Conservation (phyloP, 1,140 invertebrate species). For the Dendroctonus ponderosae region DNA sequence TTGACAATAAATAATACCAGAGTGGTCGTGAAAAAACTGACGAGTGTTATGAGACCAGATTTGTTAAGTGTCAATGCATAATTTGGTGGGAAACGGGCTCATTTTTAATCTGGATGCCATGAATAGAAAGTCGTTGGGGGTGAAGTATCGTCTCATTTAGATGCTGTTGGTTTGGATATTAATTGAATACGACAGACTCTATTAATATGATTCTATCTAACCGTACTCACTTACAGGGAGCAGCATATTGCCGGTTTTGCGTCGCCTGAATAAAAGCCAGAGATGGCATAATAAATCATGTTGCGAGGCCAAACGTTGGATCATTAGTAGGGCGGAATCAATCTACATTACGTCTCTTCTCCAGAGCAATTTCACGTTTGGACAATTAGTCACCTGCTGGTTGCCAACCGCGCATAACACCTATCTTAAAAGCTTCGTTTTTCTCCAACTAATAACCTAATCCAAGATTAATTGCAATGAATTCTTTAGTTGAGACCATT, state of each 20-base stretch:
- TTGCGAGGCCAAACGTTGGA: conserved; percentile 30
- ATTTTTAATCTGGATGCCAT: conserved; percentile 45
- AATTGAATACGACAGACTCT: conserved; percentile 41
- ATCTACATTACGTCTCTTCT: conserved; percentile 35
- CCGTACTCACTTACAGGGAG: conserved; percentile 27
- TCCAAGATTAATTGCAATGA: conserved; percentile 18
- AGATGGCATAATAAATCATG: conserved; percentile 36
- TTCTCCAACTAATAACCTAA: conserved; percentile 18
- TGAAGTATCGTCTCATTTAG: conserved; percentile 42
- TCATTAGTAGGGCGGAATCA: conserved; percentile 37
- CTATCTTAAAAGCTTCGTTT: conserved; percentile 13
- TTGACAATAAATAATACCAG: no score
- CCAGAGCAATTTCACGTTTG: conserved; percentile 24
- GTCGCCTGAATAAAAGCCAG: conserved; percentile 35
- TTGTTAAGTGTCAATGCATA: conserved; percentile 48
- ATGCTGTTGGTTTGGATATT: conserved; percentile 37
- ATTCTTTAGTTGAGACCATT: not conserved
- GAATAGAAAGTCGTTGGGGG: conserved; percentile 39
- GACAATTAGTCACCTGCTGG: conserved; percentile 36
- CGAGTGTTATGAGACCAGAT: conserved; percentile 41
- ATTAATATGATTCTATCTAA: conserved; percentile 39
- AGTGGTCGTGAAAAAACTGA: conserved; percentile 33
- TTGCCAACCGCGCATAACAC: conserved; percentile 24
- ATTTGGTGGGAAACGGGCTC: conserved; percentile 43
- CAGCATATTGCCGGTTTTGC: conserved; percentile 38